Percentiles rank a stretch among this genome's conserved stretches.
These are phyloP conservation scores for Hypotaenidia okinawae DNA, from an alignment of 2,797 vertebrate genomes.

Conservation along the genomic window DNA sequence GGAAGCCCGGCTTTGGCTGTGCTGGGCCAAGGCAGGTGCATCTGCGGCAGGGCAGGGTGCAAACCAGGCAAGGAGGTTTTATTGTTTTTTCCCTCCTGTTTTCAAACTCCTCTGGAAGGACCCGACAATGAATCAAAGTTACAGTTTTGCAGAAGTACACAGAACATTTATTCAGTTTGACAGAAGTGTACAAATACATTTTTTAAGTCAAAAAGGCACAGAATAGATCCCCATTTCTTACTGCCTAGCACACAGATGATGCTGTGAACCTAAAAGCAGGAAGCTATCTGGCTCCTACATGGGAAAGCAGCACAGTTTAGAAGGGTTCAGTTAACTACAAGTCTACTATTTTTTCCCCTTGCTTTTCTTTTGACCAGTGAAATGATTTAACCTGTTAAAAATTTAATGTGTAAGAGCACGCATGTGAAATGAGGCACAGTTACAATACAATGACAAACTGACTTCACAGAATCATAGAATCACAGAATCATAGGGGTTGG, in stretches of 20 bases:
- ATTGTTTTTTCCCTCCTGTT: background rate
- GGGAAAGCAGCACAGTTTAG: background rate
- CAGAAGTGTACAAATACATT: conserved; percentile 37
- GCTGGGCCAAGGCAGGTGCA: background rate
- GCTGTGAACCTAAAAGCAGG: background rate
- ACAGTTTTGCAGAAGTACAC: background rate
- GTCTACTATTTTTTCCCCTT: background rate
- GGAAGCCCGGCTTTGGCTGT: background rate
- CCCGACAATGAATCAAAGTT: background rate
- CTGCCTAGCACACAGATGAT: background rate
- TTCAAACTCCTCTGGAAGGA: background rate
- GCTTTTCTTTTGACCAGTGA: background rate
- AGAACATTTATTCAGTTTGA: conserved; percentile 65
- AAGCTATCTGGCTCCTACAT: background rate
- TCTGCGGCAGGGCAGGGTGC: background rate
- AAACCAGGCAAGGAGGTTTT: background rate
- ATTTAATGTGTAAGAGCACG: background rate
- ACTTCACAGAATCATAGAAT: background rate
- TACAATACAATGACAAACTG: background rate
- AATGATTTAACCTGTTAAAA: background rate
- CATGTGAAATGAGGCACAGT: conserved; percentile 13
- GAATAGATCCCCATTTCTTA: conserved; percentile 29
- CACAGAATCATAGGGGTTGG: too few relatives aligned
- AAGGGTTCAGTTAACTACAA: background rate
- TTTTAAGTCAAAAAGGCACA: conserved; percentile 23